A percentile compares a stretch with the other conserved stretches of the same genome.
phyloP scores from a whole-genome alignment of 2,888 invertebrate genomes.

The Pterobdella sp. region DNA sequence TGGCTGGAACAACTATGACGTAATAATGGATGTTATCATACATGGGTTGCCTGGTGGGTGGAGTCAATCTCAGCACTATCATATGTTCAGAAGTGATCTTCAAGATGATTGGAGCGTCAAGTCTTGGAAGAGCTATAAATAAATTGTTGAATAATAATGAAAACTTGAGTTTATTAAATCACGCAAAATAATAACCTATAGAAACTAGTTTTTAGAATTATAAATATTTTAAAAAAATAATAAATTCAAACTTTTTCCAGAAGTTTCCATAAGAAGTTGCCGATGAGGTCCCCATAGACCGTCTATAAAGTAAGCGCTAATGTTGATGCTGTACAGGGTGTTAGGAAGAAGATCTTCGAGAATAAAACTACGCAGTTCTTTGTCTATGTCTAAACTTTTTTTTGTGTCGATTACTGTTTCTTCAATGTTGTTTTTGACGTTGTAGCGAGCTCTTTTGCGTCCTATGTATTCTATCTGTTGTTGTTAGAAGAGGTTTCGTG shows the following conservation, averaged over 20 bases:
- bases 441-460: constrained; percentile 40
- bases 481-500: background rate
- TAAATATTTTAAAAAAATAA: too few relatives aligned
- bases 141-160: background rate
- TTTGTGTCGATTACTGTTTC: constrained; percentile 37
- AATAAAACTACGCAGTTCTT: constrained; percentile 40
- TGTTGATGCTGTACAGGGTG: constrained; percentile 48
- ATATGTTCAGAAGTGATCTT: constrained; percentile 23
- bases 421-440: constrained; percentile 39
- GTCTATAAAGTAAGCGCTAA: constrained; percentile 46
- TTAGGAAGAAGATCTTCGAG: constrained; percentile 45
- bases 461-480: constrained; percentile 44
- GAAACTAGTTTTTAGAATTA: too few relatives aligned
- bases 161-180: too few relatives aligned
- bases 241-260: constrained; percentile 36
- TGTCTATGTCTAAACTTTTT: constrained; percentile 38
- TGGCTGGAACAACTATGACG: constrained; percentile 77
- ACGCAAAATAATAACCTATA: too few relatives aligned
- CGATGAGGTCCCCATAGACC: constrained; percentile 41
- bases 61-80: constrained; percentile 39
- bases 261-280: constrained; percentile 43
- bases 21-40: constrained; percentile 79
- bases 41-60: constrained; percentile 6
- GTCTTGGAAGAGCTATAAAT: constrained; percentile 34
- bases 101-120: constrained; percentile 33